phyloP scores from a whole-genome alignment of 2,888 invertebrate species.

The Eilema caniola region DNA sequence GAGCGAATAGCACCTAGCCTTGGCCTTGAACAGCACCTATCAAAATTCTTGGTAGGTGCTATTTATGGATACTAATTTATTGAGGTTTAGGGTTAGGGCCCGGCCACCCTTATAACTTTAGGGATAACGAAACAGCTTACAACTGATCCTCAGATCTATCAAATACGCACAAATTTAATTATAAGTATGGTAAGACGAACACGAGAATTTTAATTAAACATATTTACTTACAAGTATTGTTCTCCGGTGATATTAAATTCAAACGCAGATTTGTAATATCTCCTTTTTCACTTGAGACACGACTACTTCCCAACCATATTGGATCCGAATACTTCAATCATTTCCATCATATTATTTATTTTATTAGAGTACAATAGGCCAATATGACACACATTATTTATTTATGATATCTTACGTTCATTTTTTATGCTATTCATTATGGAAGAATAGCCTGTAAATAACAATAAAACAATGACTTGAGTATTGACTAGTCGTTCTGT shows the following conservation, averaged over 20 bases:
- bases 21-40: too few species aligned
- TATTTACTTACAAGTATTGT: background rate
- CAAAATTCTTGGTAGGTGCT: too few species aligned
- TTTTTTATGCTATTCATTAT: background rate
- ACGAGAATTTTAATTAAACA: too few species aligned
- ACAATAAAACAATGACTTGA: background rate
- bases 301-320: background rate
- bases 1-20: too few species aligned
- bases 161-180: too few species aligned
- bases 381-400: background rate
- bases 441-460: background rate
- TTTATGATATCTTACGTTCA: background rate
- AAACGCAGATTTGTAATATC: background rate
- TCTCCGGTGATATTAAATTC: background rate
- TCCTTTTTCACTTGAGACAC: background rate
- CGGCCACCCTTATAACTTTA: too few species aligned
- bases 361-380: background rate
- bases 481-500: too few species aligned
- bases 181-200: too few species aligned
- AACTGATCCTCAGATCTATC: too few species aligned
- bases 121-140: too few species aligned
- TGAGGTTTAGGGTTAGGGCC: too few species aligned
- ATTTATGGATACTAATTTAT: too few species aligned
- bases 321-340: background rate
- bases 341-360: background rate